Base-by-base conservation (phyloP, 2,888 invertebrate genomes). In the Agrochola circellaris region DNA sequence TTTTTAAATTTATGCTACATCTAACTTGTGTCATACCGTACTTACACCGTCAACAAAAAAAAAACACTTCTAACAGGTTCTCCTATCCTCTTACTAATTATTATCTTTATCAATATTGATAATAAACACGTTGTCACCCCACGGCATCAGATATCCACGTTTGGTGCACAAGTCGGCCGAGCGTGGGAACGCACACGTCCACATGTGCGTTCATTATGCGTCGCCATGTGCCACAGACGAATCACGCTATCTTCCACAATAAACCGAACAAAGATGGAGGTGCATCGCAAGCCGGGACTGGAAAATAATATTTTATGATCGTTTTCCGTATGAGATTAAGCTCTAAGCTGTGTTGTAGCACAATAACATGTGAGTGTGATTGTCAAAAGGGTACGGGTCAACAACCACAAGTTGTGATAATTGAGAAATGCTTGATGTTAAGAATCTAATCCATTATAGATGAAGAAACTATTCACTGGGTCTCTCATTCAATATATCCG, bases 121-220 rank as follows among this genome's bases (percentile, higher is more conserved):
- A 34, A 54, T 48, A 34, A 68, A 34, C 26, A 38, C 34, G 42
- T 58, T 60, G 48, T 11, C 80, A 45, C 60, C 75, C 61, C 70
- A 42, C 45, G 45, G 60, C 60, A 48, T 58, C 62, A 51, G 80
- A 77, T 38, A 17, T 30, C 73, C 58, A 45, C 60, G 56, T 45
- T 4, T 42, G 51, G 45, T 45, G 51, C 48, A 45, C 61, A 48
- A 23, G 60, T 26, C 3, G 42, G 26, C 13, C 58, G 71, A 75
- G 58, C 83, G 83, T 84, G 83, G 83, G 83, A 86, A 56, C 69
- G 82, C 30, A 56, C 65, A 13, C 58, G 30, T 23, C 48, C 85
- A 82, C 87, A 88, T 85, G 85, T 88, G 88, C 83, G 73, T 30
- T 60, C 80, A 87, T 81, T 82, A 86, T 82, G 87, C 87, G 80